Percentiles rank a stretch among this genome's conserved stretches.
These are phyloP conservation scores for Paramuricea clavata DNA, from an alignment of 92 coral and sea anemone species.

Conservation along the genomic window DNA sequence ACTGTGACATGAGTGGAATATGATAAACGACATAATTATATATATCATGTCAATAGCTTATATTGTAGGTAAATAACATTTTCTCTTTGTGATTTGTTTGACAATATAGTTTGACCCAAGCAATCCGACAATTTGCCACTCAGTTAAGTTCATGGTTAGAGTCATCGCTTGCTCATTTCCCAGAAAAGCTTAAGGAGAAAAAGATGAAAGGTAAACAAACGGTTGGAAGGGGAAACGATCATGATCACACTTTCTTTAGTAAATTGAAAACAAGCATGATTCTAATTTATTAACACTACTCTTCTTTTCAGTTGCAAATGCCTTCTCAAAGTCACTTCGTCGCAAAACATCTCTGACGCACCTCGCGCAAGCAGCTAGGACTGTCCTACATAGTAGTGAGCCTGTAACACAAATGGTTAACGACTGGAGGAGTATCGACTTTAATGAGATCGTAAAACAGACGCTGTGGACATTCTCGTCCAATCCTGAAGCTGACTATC, in stretches of 20 bases:
- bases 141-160: conserved; percentile 92
- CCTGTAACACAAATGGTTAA: conserved; percentile 95
- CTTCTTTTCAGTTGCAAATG: conserved; percentile 85
- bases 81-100: neutral
- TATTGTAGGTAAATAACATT: too few species aligned
- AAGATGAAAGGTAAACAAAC: conserved; percentile 79
- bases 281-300: neutral
- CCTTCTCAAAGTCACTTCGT: conserved; percentile 91
- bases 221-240: neutral
- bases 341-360: conserved; percentile 97
- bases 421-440: conserved; percentile 96
- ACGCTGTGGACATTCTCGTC: conserved; percentile 96
- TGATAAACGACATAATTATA: too few species aligned
- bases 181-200: conserved; percentile 84
- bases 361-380: conserved; percentile 98
- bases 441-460: conserved; percentile 92
- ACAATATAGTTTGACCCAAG: conserved; percentile 85
- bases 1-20: too few species aligned
- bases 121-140: conserved; percentile 97
- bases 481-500: conserved; percentile 78
- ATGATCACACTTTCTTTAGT: too few species aligned
- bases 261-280: neutral
- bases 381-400: conserved; percentile 95
- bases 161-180: conserved; percentile 92
- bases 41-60: too few species aligned